These are phyloP conservation scores for Amazona vittata DNA, from an alignment of 2,113 vertebrate genomes.

Conservation along the genomic window DNA sequence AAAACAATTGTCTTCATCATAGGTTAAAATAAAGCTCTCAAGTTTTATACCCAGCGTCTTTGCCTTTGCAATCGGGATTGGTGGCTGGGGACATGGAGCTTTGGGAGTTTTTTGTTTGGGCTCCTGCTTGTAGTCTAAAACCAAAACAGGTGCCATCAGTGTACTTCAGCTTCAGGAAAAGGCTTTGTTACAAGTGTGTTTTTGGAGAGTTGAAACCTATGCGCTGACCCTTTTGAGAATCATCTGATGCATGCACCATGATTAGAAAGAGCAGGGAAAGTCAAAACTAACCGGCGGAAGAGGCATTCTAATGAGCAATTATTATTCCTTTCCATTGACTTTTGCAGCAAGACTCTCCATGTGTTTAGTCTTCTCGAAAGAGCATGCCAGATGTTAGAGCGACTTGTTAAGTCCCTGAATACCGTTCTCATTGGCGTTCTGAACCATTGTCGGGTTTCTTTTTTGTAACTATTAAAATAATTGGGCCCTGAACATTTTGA, in stretches of 20 bases:
- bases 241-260: slow-evolving; percentile 32
- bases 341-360: slow-evolving; percentile 49
- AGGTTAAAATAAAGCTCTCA: background rate
- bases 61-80: background rate
- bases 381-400: slow-evolving; percentile 58
- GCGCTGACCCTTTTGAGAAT: slow-evolving; percentile 62
- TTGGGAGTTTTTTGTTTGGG: background rate
- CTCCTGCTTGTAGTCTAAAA: background rate
- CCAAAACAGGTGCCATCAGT: background rate
- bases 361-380: slow-evolving; percentile 58
- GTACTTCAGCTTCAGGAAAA: background rate
- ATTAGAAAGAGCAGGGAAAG: slow-evolving; percentile 50
- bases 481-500: slow-evolving; percentile 56
- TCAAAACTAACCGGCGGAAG: slow-evolving; percentile 63
- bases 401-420: slow-evolving; percentile 52
- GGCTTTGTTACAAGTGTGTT: background rate
- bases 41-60: background rate
- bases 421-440: background rate
- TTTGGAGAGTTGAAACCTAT: slow-evolving; percentile 19
- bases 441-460: slow-evolving; percentile 16
- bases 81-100: background rate
- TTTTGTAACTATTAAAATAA: slow-evolving; percentile 65
- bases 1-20: fast-evolving
- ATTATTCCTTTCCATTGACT: slow-evolving; percentile 62
- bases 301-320: slow-evolving; percentile 69